phyloP scores from a whole-genome alignment of 2,797 vertebrate genomes.

The Hippocampus kuda region DNA sequence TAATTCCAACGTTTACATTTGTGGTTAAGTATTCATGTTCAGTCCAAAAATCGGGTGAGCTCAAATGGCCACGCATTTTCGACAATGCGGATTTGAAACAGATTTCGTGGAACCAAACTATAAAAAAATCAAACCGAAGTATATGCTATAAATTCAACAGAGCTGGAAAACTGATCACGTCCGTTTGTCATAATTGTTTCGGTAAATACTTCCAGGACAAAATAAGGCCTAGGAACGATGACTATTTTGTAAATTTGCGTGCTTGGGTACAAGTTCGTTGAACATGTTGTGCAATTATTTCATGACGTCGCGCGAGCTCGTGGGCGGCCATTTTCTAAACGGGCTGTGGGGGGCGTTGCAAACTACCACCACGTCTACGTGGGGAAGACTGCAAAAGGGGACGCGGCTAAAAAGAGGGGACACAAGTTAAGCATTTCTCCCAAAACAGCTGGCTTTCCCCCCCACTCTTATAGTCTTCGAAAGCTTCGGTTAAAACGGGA shows the following conservation, averaged over 20 bases:
- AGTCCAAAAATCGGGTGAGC: not conserved
- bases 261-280: not conserved
- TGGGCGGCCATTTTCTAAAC: not conserved
- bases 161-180: too few species aligned
- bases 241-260: not conserved
- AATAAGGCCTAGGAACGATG: not conserved
- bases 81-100: not conserved
- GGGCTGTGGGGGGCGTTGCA: not conserved
- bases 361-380: constrained; percentile 1
- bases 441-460: not conserved
- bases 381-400: not conserved
- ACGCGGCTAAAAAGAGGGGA: not conserved
- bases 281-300: too few species aligned
- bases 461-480: not conserved
- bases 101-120: not conserved
- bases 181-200: too few species aligned
- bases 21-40: not conserved
- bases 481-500: not conserved
- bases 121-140: not conserved
- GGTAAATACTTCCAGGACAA: too few species aligned
- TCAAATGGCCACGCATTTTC: not conserved
- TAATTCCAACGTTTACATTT: not conserved
- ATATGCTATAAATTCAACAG: too few species aligned
- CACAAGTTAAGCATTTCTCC: not conserved
- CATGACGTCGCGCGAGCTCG: too few species aligned